These are phyloP conservation scores for Volucella zonaria DNA, from an alignment of 2,888 invertebrate genomes.

Conservation along the genomic window DNA sequence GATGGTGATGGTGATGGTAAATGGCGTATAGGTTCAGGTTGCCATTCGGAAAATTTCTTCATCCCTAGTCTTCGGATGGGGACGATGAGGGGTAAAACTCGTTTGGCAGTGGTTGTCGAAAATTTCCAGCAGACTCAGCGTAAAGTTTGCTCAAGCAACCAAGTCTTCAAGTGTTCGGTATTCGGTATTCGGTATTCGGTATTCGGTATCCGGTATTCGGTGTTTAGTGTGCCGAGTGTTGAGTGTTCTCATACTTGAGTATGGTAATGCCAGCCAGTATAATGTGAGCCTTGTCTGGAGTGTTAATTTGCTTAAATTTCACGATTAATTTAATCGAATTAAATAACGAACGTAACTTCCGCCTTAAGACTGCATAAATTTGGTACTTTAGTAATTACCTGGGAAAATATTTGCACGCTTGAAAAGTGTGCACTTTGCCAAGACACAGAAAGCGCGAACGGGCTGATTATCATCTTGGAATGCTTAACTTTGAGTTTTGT, in stretches of 20 bases:
- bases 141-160: slow-evolving; percentile 37
- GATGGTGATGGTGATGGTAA: background rate
- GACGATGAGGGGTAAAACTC: slow-evolving; percentile 9
- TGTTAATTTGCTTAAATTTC: slow-evolving; percentile 52
- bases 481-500: background rate
- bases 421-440: slow-evolving; percentile 9
- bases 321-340: slow-evolving; percentile 63
- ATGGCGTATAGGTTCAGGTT: background rate
- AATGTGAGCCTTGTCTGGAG: slow-evolving; percentile 33
- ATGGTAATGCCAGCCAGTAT: slow-evolving; percentile 11
- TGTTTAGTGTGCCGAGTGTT: too few species aligned
- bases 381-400: slow-evolving; percentile 49
- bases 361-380: slow-evolving; percentile 40
- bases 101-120: slow-evolving; percentile 29
- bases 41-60: background rate
- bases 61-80: background rate
- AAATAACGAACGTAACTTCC: slow-evolving; percentile 44
- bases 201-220: too few species aligned
- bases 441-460: background rate
- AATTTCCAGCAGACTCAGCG: slow-evolving; percentile 43
- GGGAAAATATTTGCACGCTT: slow-evolving; percentile 41
- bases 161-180: background rate
- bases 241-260: slow-evolving; percentile 2
- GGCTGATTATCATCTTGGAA: background rate
- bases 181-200: too few species aligned